These are phyloP conservation scores for Siniperca knerii DNA, from an alignment of 2,113 vertebrate genomes.

Conservation along the genomic window DNA sequence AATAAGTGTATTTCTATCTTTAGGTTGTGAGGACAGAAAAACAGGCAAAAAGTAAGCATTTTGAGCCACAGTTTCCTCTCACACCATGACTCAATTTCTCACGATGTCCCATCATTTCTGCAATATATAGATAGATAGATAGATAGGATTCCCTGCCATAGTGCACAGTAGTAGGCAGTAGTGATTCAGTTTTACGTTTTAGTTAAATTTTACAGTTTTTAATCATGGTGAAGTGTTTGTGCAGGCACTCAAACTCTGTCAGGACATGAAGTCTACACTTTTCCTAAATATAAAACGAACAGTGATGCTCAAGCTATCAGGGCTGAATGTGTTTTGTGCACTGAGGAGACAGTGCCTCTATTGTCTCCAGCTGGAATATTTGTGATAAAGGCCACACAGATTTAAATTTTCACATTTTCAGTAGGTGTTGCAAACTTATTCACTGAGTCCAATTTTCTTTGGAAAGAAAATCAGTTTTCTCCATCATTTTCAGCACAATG, in stretches of 20 bases:
- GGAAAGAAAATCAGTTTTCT: background rate
- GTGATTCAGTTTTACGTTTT: constrained; percentile 14
- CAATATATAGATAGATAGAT: background rate
- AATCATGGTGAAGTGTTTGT: background rate
- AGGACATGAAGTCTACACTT: background rate
- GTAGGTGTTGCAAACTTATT: too few species aligned
- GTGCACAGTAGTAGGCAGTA: constrained; percentile 6
- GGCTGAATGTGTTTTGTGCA: background rate
- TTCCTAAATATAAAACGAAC: background rate
- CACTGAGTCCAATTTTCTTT: too few species aligned
- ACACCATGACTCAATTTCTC: background rate
- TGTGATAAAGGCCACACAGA: too few species aligned
- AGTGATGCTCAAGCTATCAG: background rate
- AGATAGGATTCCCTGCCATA: background rate
- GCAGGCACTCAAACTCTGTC: background rate
- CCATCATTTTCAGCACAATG: background rate
- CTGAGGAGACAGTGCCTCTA: background rate
- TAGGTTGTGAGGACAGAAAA: background rate
- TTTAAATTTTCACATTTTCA: background rate
- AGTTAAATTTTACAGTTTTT: background rate
- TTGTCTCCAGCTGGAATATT: too few species aligned
- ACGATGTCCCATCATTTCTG: constrained; percentile 7
- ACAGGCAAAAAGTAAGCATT: background rate
- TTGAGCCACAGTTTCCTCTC: constrained; percentile 9
- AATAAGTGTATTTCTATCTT: background rate